Evolutionary conservation across 2,888 invertebrate species (phyloP), one percentile per base, ranked within the genome.

Genomic region (Pyralis farinalis): DNA sequence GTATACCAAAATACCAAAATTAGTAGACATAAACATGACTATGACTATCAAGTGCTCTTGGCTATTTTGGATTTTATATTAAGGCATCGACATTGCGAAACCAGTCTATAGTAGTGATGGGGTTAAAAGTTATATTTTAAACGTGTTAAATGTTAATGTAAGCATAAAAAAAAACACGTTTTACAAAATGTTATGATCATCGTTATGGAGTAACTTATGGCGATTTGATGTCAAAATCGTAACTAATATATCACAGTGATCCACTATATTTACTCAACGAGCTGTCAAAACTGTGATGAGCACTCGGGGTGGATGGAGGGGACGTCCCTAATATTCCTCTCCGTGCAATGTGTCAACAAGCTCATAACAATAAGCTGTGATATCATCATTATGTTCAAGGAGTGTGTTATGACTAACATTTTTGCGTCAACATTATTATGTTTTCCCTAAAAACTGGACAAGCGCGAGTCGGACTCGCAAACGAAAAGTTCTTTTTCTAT

Each of bases 291-390:
- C 35, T 35, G 38, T 51, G 53, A 55, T 37, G 47, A 47, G 49
- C 49, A 42, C 44, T 31, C 22, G 30, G 33, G 34, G 41, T 38
- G 16, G 16, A 34, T 41, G 34, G 46, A 37, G 42, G 46, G 38
- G 38, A 32, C 32, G 16, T 12, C 38, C 32, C 38, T 22, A 30
- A 37, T 31, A 37, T 37, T 21, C n/a, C 8, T n/a, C 37, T 3
- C 7, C 7, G 37, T 3, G 37, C 30, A 30, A 30, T 37, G 58
- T 65, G 75, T 66, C 70, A 71, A 73, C 73, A 71, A 59, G 56
- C 65, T 54, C 57, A 58, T 55, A 61, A 61, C 56, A 50, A 46
- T 53, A 56, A 36, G 21, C 10, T 30, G 30, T 53, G 44, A 56
- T 54, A 47, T 52, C 58, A 44, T 46, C 46, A 51, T 52, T 11